phyloP scores from a whole-genome alignment of 2,797 vertebrate species.

The Gymnodraco acuticeps region DNA sequence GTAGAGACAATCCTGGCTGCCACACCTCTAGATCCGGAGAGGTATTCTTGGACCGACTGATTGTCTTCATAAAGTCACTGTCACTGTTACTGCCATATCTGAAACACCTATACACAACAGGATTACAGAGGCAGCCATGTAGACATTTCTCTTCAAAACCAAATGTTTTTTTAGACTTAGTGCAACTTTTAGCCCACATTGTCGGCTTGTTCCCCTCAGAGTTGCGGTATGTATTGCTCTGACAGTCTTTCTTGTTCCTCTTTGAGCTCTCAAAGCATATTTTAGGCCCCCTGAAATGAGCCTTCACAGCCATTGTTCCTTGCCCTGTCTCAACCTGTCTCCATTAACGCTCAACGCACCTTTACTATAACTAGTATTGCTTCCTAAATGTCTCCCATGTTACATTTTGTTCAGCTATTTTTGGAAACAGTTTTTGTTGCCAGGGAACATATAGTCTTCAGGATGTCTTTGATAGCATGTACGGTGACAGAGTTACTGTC shows the following conservation, averaged over 20 bases:
- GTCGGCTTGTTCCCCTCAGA: constrained; percentile 13
- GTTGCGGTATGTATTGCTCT: constrained; percentile 22
- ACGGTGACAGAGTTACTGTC: constrained; percentile 11
- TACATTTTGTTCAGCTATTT: constrained; percentile 51
- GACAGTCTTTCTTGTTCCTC: neutral
- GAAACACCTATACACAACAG: neutral
- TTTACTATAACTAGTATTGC: constrained; percentile 31
- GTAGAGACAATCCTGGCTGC: constrained; percentile 25
- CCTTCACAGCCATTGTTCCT: neutral
- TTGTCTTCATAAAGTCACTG: constrained; percentile 23
- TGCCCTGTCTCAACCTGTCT: constrained; percentile 16
- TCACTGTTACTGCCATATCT: constrained; percentile 40
- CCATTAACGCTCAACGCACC: neutral
- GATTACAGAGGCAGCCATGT: constrained; percentile 1
- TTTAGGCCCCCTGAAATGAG: constrained; percentile 13
- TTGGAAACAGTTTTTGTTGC: constrained; percentile 54
- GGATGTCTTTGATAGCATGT: constrained; percentile 28
- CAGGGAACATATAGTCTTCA: constrained; percentile 56
- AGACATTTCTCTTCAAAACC: constrained; percentile 4
- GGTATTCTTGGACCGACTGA: constrained; percentile 29
- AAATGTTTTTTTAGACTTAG: neutral
- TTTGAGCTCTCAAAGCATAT: constrained; percentile 27
- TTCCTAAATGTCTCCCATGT: constrained; percentile 24
- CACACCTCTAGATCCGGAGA: constrained; percentile 28
- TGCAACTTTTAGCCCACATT: neutral